Percentiles rank a stretch among this genome's conserved stretches.
Conservation (phyloP, 2,797 vertebrate species). For the Pseudomugil gertrudae region DNA sequence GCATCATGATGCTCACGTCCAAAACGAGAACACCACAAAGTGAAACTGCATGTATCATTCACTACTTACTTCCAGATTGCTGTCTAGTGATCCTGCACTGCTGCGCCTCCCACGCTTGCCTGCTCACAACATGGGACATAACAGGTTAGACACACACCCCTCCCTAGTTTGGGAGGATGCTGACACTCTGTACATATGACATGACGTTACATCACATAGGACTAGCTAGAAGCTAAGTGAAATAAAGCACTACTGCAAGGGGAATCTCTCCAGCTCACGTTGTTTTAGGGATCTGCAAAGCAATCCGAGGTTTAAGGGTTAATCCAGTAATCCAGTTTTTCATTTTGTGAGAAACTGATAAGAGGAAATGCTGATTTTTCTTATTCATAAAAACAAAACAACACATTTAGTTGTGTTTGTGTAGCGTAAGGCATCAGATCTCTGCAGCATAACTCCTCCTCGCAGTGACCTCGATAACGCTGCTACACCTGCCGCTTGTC, state of each 20-base stretch:
- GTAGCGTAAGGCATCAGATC: constrained; percentile 28
- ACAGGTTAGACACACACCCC: constrained; percentile 88
- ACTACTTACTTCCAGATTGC: constrained; percentile 99
- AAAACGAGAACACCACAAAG: constrained; percentile 55
- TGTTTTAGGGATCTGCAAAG: constrained; percentile 15
- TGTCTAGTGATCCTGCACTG: constrained; percentile 99
- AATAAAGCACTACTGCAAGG: constrained; percentile 31
- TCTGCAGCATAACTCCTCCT: constrained; percentile 9
- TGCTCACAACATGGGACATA: constrained; percentile 97
- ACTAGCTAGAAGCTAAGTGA: constrained; percentile 37
- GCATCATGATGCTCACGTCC: constrained; percentile 48
- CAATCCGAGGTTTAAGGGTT: background rate
- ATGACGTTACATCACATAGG: no score
- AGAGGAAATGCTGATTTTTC: background rate
- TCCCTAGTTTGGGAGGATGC: constrained; percentile 38
- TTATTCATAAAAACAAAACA: no score
- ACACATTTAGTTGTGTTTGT: no score
- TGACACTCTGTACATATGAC: constrained; percentile 59
- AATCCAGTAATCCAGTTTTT: constrained; percentile 3
- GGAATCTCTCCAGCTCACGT: background rate
- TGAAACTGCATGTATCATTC: constrained; percentile 69
- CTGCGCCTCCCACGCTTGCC: constrained; percentile 98
- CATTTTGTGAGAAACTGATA: background rate
- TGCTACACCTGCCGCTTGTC: constrained; percentile 9
- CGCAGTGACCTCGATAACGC: constrained; percentile 58